phyloP scores from a whole-genome alignment of 2,888 invertebrate genomes.

The Cantharis lateralis region DNA sequence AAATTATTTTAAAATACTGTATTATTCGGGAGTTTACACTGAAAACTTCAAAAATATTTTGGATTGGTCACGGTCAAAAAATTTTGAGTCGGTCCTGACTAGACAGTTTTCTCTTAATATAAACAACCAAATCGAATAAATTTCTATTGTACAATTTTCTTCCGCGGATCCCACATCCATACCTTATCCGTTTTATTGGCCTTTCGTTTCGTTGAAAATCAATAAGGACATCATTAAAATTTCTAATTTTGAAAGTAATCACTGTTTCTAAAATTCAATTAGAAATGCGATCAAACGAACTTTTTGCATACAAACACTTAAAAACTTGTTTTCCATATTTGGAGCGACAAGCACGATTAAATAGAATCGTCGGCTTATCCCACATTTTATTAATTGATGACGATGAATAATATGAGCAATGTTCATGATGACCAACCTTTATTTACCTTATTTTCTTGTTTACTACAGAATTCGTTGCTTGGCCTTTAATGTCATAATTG shows the following conservation, averaged over 20 bases:
- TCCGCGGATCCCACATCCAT: background rate
- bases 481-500: background rate
- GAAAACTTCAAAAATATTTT: background rate
- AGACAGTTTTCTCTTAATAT: background rate
- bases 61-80: background rate
- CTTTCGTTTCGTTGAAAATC: background rate
- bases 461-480: background rate
- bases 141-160: background rate
- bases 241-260: background rate
- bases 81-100: background rate
- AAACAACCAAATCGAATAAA: background rate
- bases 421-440: background rate
- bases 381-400: background rate
- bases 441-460: background rate
- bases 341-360: background rate
- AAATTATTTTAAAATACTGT: too few species aligned
- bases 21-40: too few species aligned
- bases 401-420: background rate
- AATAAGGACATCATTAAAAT: background rate
- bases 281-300: background rate
- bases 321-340: background rate
- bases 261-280: background rate
- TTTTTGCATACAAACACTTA: background rate
- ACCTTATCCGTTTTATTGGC: background rate
- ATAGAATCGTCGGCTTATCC: background rate